A percentile compares a stretch with the other conserved stretches of the same genome.
phyloP scores from a whole-genome alignment of 1,140 invertebrate species.

The Pachypeltis micranthus region DNA sequence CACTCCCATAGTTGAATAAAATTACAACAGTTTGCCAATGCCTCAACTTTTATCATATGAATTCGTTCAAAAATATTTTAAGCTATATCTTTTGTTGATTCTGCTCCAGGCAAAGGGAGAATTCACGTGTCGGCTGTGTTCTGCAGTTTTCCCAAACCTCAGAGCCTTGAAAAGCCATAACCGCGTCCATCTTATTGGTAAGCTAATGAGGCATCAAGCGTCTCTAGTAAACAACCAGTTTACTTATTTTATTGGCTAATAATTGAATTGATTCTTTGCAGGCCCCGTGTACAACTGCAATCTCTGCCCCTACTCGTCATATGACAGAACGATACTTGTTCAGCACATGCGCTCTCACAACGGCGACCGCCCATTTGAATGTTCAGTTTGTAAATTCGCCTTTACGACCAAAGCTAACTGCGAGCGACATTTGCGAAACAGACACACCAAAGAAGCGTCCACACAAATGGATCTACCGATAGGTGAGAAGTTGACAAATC shows the following conservation, averaged over 20 bases:
- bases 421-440: constrained; percentile 77
- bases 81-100: too few relatives aligned
- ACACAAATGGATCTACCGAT: constrained; percentile 10
- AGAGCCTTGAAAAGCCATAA: constrained; percentile 82
- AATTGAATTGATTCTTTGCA: constrained; percentile 14
- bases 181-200: constrained; percentile 47
- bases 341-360: constrained; percentile 87
- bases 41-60: too few relatives aligned
- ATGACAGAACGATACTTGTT: constrained; percentile 79
- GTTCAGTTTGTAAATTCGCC: constrained; percentile 82
- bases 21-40: too few relatives aligned
- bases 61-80: too few relatives aligned
- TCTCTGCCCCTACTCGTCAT: constrained; percentile 78
- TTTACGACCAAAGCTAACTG: constrained; percentile 93
- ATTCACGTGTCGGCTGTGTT: constrained; percentile 78
- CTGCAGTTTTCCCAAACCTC: constrained; percentile 73
- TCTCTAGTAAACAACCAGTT: too few relatives aligned
- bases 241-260: too few relatives aligned
- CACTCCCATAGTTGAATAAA: too few relatives aligned
- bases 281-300: constrained; percentile 66
- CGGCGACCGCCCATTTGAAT: constrained; percentile 88
- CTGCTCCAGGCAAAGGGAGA: constrained; percentile 49
- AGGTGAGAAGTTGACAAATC: constrained; percentile 17
- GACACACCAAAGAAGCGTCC: constrained; percentile 64
- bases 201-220: constrained; percentile 44